Base-by-base conservation (phyloP, 2,113 vertebrate genomes). In the Columba livia region DNA sequence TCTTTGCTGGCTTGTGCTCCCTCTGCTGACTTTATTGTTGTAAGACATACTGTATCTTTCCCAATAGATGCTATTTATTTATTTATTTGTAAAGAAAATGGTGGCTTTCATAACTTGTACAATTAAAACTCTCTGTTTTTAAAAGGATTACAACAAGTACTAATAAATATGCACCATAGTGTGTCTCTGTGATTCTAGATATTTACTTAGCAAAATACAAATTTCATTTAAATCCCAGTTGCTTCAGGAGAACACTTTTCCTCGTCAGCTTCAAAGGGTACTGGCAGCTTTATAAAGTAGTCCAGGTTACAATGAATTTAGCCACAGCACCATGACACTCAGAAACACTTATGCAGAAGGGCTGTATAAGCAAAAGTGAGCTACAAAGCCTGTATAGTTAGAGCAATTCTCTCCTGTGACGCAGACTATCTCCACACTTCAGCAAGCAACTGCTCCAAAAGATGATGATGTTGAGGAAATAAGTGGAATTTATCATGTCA, bases 1-100 rank as follows among this genome's bases (percentile, higher is more conserved):
- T n/a, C 47, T 58, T n/a, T 28, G n/a, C n/a, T 71, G 70, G 71
- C 91, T 53, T 31, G 56, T 58, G 79, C 67, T 93, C 85, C 82
- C 82, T 91, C 89, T 95, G 79, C 75, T 91, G 91, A 80, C 32
- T 38, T 38, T 17, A 34, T 17, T 34, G 20, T 26, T 67, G 28
- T 56, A 83, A 69, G 24, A 79, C 64, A 75, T n/a, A 58, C 16
- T 36, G 4, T 1, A 1, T 1, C 40, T 38, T 74, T 50, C 58
- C 57, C 54, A 50, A 26, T 0, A 50, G 32, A 40, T 28, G 53
- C 1, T 4, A 26, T 25, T n/a, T 50, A 29, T 36, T 58, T 25
- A 74, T 47, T 64, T 69, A 65, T 79, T 66, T 70, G 28, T 26
- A n/a, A 77, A 73, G 54, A 67, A 91, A 71, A 90, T 28, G 18